A percentile compares a stretch with the other conserved stretches of the same genome.
Evolutionary conservation across 2,797 vertebrate species (phyloP).

Genomic region (Pygocentrus nattereri): DNA sequence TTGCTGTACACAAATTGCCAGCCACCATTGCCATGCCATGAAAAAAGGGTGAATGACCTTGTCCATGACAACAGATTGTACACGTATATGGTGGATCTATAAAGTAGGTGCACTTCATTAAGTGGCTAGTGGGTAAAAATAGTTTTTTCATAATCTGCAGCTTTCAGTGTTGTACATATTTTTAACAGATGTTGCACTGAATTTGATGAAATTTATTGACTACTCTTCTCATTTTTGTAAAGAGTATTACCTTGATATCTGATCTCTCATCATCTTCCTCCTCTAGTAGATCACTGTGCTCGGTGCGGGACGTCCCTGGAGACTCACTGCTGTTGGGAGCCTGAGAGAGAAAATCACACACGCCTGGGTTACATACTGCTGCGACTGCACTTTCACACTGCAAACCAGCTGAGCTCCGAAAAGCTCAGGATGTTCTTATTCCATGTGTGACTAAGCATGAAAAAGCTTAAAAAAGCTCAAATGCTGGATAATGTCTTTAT

Average conservation of each 20-base stretch:
- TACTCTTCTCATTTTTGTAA: too few species aligned
- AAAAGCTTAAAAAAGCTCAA: conserved; percentile 15
- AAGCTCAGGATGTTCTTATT: conserved; percentile 26
- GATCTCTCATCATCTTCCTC: conserved; percentile 87
- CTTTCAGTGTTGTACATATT: too few species aligned
- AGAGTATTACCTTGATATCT: conserved; percentile 82
- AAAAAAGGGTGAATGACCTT: too few species aligned
- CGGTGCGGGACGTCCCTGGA: conserved; percentile 85
- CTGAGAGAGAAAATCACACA: conserved; percentile 67
- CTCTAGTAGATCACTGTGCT: conserved; percentile 88
- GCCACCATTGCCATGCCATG: too few species aligned
- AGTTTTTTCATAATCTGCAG: too few species aligned
- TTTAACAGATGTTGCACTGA: too few species aligned
- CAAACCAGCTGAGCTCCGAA: conserved; percentile 36
- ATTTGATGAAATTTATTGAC: too few species aligned
- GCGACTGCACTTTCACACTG: background rate
- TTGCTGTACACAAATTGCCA: too few species aligned
- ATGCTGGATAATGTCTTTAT: conserved; percentile 20
- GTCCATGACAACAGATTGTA: too few species aligned
- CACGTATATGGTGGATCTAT: too few species aligned
- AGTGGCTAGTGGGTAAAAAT: too few species aligned
- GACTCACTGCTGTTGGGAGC: conserved; percentile 89
- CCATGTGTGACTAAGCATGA: conserved; percentile 21
- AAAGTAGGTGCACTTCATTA: too few species aligned
- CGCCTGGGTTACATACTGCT: conserved; percentile 35